Evolutionary conservation across 2,797 vertebrate genomes (phyloP).

Genomic region (Sylvilagus floridanus): DNA sequence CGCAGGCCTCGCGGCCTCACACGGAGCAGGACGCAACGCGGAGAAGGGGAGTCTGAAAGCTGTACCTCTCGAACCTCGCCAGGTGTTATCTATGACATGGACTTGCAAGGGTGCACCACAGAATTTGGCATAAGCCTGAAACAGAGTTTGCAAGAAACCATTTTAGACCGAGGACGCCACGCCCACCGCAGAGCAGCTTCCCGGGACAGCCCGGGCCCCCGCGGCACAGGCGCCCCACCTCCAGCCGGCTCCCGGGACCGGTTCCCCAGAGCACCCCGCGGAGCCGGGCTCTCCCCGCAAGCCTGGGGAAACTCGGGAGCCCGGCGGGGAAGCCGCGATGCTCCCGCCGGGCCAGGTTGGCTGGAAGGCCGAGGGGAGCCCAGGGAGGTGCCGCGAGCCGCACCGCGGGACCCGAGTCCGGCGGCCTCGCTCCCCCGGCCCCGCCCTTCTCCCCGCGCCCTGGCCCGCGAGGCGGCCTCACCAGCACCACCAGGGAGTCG

Average conservation of each 20-base stretch:
- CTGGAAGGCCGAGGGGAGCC: neutral
- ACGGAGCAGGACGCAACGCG: neutral
- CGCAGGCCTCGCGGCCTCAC: neutral
- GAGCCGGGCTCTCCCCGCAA: neutral
- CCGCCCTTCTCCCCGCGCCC: neutral
- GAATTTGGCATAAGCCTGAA: constrained; percentile 96
- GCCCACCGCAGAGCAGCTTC: neutral
- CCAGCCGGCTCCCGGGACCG: neutral
- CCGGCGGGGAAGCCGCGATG: neutral
- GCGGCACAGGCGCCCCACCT: no score
- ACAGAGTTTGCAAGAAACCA: constrained; percentile 75
- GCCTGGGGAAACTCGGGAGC: neutral
- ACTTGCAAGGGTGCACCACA: constrained; percentile 93
- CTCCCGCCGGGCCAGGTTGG: neutral
- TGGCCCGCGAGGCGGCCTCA: constrained; percentile 77
- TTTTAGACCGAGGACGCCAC: neutral
- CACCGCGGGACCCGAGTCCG: neutral
- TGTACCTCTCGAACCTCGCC: constrained; percentile 95
- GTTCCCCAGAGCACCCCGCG: neutral
- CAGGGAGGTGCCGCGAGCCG: neutral
- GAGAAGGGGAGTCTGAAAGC: neutral
- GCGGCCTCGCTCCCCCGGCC: neutral
- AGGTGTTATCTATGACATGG: constrained; percentile 93
- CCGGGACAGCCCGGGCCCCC: neutral
- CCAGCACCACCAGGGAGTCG: constrained; percentile 95